Conservation (phyloP, 2,888 invertebrate genomes). For the Mythimna lalbum region DNA sequence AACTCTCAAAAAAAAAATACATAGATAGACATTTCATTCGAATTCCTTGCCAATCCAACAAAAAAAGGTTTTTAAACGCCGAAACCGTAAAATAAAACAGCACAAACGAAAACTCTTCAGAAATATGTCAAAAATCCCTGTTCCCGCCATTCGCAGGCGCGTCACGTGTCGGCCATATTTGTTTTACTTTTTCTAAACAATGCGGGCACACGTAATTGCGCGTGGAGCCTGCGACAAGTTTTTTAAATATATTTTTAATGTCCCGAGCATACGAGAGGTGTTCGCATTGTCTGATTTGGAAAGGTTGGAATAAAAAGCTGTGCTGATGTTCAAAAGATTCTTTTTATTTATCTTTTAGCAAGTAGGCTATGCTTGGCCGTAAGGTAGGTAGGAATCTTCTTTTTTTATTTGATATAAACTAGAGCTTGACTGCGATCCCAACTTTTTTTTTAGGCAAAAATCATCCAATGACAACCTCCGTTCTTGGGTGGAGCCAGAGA, state of each 20-base stretch:
- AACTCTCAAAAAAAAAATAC: too few relatives aligned
- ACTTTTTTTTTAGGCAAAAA: too few relatives aligned
- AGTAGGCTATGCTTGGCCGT: neutral
- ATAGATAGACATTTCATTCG: too few relatives aligned
- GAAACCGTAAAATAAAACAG: constrained; percentile 21
- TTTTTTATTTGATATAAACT: too few relatives aligned
- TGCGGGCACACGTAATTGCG: constrained; percentile 57
- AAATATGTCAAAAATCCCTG: constrained; percentile 48
- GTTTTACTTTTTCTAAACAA: constrained; percentile 69
- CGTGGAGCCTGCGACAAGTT: constrained; percentile 61
- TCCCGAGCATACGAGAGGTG: constrained; percentile 32
- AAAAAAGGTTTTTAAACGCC: constrained; percentile 12
- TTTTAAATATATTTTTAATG: constrained; percentile 67
- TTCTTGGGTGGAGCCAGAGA: too few relatives aligned
- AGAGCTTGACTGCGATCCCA: too few relatives aligned
- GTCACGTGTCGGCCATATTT: constrained; percentile 59
- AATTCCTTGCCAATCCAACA: neutral
- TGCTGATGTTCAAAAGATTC: neutral
- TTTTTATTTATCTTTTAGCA: neutral
- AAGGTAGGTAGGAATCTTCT: neutral
- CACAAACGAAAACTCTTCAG: constrained; percentile 43
- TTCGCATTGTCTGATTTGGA: constrained; percentile 41
- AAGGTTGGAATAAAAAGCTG: neutral
- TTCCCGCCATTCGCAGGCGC: constrained; percentile 49
- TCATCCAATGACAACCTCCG: too few relatives aligned